phyloP scores from a whole-genome alignment of 2,888 invertebrate genomes.

The Thymelicus acteon region DNA sequence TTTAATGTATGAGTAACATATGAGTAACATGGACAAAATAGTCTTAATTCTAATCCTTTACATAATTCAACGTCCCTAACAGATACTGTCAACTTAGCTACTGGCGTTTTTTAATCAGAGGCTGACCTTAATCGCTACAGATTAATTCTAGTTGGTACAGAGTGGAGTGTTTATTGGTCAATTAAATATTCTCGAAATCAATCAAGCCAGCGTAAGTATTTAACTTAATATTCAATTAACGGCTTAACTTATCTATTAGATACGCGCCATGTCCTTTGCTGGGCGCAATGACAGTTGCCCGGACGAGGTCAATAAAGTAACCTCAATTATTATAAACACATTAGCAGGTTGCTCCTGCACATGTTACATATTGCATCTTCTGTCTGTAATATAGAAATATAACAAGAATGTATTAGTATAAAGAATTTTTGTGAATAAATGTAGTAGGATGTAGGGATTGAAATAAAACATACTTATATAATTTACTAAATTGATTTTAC shows the following conservation, averaged over 20 bases:
- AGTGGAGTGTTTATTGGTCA: slow-evolving; percentile 64
- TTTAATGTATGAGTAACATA: not conserved
- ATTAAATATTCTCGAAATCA: slow-evolving; percentile 68
- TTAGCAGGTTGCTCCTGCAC: slow-evolving; percentile 47
- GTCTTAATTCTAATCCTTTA: slow-evolving; percentile 20
- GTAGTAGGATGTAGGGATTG: too few species aligned
- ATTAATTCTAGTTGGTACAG: slow-evolving; percentile 56
- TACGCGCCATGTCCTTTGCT: slow-evolving; percentile 52
- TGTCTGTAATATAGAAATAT: not conserved
- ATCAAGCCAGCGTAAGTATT: slow-evolving; percentile 58
- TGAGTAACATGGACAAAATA: slow-evolving; percentile 12
- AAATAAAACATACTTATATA: too few species aligned
- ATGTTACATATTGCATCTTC: not conserved
- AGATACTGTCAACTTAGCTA: slow-evolving; percentile 49
- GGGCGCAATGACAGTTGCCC: slow-evolving; percentile 43
- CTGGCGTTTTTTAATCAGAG: slow-evolving; percentile 38
- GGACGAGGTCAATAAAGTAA: slow-evolving; percentile 47
- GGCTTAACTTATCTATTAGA: slow-evolving; percentile 54
- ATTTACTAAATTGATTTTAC: too few species aligned
- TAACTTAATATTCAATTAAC: slow-evolving; percentile 72
- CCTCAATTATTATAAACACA: slow-evolving; percentile 75
- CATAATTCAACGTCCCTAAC: slow-evolving; percentile 43
- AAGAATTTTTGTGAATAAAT: too few species aligned
- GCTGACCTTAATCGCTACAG: slow-evolving; percentile 51
- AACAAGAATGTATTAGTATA: not conserved